Conservation (phyloP, 2,888 invertebrate species). For the Platycheirus albimanus region DNA sequence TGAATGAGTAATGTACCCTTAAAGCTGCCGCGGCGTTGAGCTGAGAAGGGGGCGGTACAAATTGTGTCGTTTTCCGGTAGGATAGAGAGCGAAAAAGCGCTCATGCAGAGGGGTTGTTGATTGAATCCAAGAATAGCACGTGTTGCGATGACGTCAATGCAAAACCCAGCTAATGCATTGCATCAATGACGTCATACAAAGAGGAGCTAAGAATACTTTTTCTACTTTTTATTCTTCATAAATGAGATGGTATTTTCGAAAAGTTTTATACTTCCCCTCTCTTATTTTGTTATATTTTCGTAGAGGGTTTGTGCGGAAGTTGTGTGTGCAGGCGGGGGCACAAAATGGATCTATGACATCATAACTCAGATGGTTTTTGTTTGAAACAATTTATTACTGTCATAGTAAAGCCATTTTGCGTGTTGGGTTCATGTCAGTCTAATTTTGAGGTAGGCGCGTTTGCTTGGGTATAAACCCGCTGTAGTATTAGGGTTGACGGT, state of each 20-base stretch:
- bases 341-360: slow-evolving; percentile 40
- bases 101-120: slow-evolving; percentile 16
- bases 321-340: slow-evolving; percentile 74
- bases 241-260: slow-evolving; percentile 27
- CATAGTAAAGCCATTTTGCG: slow-evolving; percentile 4
- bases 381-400: slow-evolving; percentile 13
- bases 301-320: too few species aligned
- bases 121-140: slow-evolving; percentile 73
- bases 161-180: slow-evolving; percentile 28
- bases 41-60: background rate
- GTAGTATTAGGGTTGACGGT: too few species aligned
- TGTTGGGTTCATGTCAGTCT: slow-evolving; percentile 28
- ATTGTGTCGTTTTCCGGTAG: slow-evolving; percentile 12
- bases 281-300: too few species aligned
- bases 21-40: slow-evolving; percentile 19
- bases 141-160: slow-evolving; percentile 78
- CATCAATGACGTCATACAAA: slow-evolving; percentile 74
- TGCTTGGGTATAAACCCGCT: too few species aligned
- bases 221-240: background rate
- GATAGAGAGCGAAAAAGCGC: too few species aligned
- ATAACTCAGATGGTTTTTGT: slow-evolving; percentile 44
- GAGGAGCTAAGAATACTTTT: slow-evolving; percentile 65
- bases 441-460: slow-evolving; percentile 28
- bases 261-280: slow-evolving; percentile 36
- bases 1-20: slow-evolving; percentile 37